These are phyloP conservation scores for Apomyelois bistriatella DNA, from an alignment of 2,888 invertebrate species.

Conservation along the genomic window DNA sequence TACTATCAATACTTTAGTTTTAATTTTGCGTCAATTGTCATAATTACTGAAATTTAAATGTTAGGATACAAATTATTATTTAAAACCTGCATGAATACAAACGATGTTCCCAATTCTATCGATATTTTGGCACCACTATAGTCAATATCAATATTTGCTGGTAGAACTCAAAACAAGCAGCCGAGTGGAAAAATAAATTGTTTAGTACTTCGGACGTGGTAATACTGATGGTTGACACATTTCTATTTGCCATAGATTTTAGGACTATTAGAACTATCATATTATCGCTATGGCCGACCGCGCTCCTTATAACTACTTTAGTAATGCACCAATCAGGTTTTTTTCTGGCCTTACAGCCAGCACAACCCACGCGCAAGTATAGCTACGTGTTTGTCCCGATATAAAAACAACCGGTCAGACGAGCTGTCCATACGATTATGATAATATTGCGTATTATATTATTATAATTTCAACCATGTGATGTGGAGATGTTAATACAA, in stretches of 20 bases:
- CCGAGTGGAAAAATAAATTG: constrained; percentile 42
- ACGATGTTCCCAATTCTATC: background rate
- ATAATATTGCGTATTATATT: constrained; percentile 2
- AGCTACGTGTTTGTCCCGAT: background rate
- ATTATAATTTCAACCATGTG: background rate
- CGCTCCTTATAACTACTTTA: background rate
- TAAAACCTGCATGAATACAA: background rate
- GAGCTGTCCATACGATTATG: constrained; percentile 4
- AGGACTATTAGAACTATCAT: constrained; percentile 19
- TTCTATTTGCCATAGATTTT: constrained; percentile 46
- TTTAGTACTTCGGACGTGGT: constrained; percentile 35
- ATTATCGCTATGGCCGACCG: background rate
- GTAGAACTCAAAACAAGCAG: constrained; percentile 13
- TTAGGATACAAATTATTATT: too few species aligned
- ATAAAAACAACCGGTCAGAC: background rate
- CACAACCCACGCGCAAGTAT: background rate
- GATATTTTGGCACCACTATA: background rate
- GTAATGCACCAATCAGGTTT: background rate
- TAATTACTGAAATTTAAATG: too few species aligned
- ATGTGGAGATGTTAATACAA: background rate
- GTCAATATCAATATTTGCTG: constrained; percentile 14
- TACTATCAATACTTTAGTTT: too few species aligned
- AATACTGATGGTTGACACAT: constrained; percentile 36
- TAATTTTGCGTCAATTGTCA: too few species aligned
- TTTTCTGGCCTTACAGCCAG: background rate